phyloP scores from a whole-genome alignment of 2,888 invertebrate genomes.

The Acronicta leporina region DNA sequence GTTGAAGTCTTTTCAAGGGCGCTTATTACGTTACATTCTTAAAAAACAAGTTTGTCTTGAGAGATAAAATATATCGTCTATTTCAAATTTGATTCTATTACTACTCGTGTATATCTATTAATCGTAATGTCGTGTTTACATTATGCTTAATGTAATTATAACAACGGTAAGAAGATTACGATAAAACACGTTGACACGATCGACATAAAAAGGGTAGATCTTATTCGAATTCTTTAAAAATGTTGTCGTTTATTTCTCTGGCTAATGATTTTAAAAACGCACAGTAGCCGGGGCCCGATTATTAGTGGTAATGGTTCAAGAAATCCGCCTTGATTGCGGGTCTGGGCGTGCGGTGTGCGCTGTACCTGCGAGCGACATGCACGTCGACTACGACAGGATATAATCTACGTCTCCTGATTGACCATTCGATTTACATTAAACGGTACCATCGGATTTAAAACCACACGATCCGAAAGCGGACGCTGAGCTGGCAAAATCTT shows the following conservation, averaged over 20 bases:
- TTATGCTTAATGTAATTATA: constrained; percentile 32
- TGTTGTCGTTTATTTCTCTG: constrained; percentile 57
- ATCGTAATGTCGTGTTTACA: constrained; percentile 26
- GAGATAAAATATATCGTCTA: constrained; percentile 45
- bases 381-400: constrained; percentile 35
- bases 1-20: constrained; percentile 88
- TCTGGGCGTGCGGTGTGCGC: constrained; percentile 50
- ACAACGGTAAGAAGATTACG: constrained; percentile 43
- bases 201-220: constrained; percentile 36
- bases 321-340: constrained; percentile 73
- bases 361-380: constrained; percentile 19
- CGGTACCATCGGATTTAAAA: constrained; percentile 45
- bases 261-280: constrained; percentile 69
- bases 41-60: constrained; percentile 62
- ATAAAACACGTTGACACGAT: constrained; percentile 41
- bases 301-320: constrained; percentile 72
- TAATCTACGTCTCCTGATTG: constrained; percentile 46
- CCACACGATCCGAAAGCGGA: constrained; percentile 4
- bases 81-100: constrained; percentile 30
- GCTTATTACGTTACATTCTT: constrained; percentile 73
- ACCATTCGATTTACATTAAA: constrained; percentile 45
- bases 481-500: constrained; percentile 11
- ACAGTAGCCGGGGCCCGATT: constrained; percentile 67
- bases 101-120: constrained; percentile 26
- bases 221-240: constrained; percentile 45